Base-by-base conservation (phyloP, 2,113 vertebrate genomes). In the Lagopus leucura region DNA sequence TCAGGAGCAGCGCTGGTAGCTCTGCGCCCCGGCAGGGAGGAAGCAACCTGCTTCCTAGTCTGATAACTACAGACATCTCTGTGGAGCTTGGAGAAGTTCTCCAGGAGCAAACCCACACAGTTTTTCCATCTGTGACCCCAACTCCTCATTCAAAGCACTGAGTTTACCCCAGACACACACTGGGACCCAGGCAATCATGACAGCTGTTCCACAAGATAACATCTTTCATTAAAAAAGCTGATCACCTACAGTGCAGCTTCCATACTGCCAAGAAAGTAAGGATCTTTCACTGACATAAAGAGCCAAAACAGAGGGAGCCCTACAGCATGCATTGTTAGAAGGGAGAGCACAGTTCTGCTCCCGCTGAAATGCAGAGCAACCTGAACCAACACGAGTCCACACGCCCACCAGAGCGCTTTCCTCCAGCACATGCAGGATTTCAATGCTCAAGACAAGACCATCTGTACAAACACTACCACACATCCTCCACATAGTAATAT, bases 381-480 rank as follows among this genome's bases (percentile, higher is more conserved):
- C n/a, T 16, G 40, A 24, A 10, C 6, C 52, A 65, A 54, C 5
- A 43, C 1, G 1, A 72, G 32, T 2, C 66, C 22, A 20, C 30
- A 8, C 65, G 32, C 30, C 66, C 36, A 1, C 10, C 4, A 15
- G 24, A 1, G 48, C 24, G 16, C 25, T 61, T n/a, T 8, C 38
- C n/a, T n/a, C 43, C 12, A 60, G 66, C 54, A 48, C 34, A 50
- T 17, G 21, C 18, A 54, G 43, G 17, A 64, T 8, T 72, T 38
- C 54, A 64, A 63, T 0, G 6, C 17, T 57, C 0, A 0, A 76
- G 52, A 25, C 34, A 20, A 27, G 25, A 38, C 15, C 45, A 45
- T 19, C 11, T 34, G 15, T 0, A 43, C 0, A 25, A 81, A 28
- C 38, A 8, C 7, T 14, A 67, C 11, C 48, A 64, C 0, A 5